These are phyloP conservation scores for Pardalotus punctatus DNA, from an alignment of 2,113 vertebrate genomes.

Conservation along the genomic window DNA sequence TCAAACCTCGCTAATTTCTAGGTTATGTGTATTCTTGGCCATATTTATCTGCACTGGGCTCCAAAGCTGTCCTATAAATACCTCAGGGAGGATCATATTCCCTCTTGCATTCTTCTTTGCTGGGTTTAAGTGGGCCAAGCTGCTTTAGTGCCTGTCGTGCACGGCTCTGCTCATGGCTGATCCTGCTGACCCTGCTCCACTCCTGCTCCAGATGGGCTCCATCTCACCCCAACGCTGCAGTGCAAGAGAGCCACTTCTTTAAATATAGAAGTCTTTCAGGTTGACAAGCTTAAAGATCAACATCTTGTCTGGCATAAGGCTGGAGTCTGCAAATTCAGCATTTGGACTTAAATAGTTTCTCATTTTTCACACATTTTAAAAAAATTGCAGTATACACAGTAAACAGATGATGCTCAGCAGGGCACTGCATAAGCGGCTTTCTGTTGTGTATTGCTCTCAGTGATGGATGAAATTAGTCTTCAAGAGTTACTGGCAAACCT, in stretches of 20 bases:
- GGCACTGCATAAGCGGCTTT: constrained; percentile 50
- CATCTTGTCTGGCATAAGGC: constrained; percentile 49
- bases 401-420: constrained; percentile 68
- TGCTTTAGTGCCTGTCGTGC: background rate
- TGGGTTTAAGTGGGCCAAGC: constrained; percentile 43
- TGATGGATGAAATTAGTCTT: constrained; percentile 48
- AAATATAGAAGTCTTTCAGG: constrained; percentile 16
- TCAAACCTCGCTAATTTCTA: background rate
- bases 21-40: constrained; percentile 32
- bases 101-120: constrained; percentile 33
- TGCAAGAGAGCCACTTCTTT: background rate
- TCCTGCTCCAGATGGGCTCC: constrained; percentile 20
- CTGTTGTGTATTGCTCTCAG: constrained; percentile 8
- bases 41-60: constrained; percentile 31
- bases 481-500: background rate
- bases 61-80: constrained; percentile 46
- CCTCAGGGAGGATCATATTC: constrained; percentile 5
- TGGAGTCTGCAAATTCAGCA: constrained; percentile 44
- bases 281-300: constrained; percentile 18
- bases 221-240: background rate
- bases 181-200: constrained; percentile 22
- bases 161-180: background rate
- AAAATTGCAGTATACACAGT: constrained; percentile 24
- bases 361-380: constrained; percentile 11
- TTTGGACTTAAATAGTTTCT: constrained; percentile 49